Conservation (phyloP, 2,113 vertebrate species). For the Falcunculus frontatus region DNA sequence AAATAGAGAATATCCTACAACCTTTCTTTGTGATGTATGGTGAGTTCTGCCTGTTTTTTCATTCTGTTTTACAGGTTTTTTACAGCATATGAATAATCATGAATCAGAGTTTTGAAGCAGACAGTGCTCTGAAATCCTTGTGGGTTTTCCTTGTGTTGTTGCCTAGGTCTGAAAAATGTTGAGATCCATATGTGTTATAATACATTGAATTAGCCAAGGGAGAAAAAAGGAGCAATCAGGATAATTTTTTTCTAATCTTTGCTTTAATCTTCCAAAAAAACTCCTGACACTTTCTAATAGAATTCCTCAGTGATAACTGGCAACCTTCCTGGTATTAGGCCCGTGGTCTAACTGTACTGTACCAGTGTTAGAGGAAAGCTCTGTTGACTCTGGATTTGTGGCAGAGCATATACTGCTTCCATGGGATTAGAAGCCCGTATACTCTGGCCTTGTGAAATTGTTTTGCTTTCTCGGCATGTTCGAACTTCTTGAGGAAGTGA, state of each 20-base stretch:
- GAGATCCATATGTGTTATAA: background rate
- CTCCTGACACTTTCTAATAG: slow-evolving; percentile 19
- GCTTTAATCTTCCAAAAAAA: slow-evolving; percentile 18
- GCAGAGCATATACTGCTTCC: background rate
- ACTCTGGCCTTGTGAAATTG: slow-evolving; percentile 47
- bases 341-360: background rate
- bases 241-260: background rate
- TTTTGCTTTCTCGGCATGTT: slow-evolving; percentile 52
- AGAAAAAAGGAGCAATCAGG: background rate
- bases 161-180: background rate
- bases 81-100: background rate
- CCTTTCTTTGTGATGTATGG: background rate
- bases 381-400: slow-evolving; percentile 31
- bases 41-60: background rate
- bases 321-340: background rate
- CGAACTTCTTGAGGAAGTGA: slow-evolving; percentile 50
- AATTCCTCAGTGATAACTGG: background rate
- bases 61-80: background rate
- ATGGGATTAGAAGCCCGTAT: slow-evolving; percentile 34
- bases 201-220: background rate
- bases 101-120: background rate
- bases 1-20: background rate
- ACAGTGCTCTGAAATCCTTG: background rate
- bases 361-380: slow-evolving; percentile 3
- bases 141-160: background rate